phyloP scores from a whole-genome alignment of 92 coral and sea anemone genomes.

The Siderastrea radians region DNA sequence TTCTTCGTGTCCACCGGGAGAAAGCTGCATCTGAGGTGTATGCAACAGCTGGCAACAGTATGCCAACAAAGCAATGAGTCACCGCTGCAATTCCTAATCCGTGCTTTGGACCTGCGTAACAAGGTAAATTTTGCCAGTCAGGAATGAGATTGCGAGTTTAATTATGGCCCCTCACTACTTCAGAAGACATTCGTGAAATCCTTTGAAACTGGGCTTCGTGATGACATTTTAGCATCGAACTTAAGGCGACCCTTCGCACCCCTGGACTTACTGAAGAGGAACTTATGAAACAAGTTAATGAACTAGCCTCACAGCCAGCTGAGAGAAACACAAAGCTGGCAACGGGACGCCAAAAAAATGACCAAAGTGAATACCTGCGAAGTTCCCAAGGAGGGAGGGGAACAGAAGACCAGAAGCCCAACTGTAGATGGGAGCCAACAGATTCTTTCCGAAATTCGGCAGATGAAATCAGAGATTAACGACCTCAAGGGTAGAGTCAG shows the following conservation, averaged over 20 bases:
- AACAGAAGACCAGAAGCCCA: neutral
- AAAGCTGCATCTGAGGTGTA: conserved; percentile 56
- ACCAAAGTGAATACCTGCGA: conserved; percentile 18
- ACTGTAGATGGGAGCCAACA: conserved; percentile 19
- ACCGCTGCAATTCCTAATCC: conserved; percentile 58
- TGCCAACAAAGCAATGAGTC: conserved; percentile 41
- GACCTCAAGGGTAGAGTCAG: conserved; percentile 52
- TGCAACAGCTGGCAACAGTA: conserved; percentile 2
- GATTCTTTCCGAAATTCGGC: conserved; percentile 40
- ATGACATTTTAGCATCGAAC: conserved; percentile 11
- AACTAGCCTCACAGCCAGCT: conserved; percentile 62
- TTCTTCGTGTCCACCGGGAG: conserved; percentile 50
- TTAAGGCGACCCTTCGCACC: conserved; percentile 9
- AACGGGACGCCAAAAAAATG: conserved; percentile 12
- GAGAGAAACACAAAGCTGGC: conserved; percentile 61
- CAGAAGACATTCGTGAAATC: conserved; percentile 68
- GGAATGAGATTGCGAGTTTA: conserved; percentile 75
- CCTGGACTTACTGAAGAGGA: conserved; percentile 39
- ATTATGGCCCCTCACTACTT: conserved; percentile 63
- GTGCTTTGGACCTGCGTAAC: conserved; percentile 63
- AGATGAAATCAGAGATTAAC: conserved; percentile 57
- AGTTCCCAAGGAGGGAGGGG: neutral
- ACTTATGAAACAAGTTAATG: conserved; percentile 66
- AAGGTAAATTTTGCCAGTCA: conserved; percentile 73
- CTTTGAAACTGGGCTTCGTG: conserved; percentile 69